Evolutionary conservation across 2,797 vertebrate genomes (phyloP).

Genomic region (Myripristis jacobus): DNA sequence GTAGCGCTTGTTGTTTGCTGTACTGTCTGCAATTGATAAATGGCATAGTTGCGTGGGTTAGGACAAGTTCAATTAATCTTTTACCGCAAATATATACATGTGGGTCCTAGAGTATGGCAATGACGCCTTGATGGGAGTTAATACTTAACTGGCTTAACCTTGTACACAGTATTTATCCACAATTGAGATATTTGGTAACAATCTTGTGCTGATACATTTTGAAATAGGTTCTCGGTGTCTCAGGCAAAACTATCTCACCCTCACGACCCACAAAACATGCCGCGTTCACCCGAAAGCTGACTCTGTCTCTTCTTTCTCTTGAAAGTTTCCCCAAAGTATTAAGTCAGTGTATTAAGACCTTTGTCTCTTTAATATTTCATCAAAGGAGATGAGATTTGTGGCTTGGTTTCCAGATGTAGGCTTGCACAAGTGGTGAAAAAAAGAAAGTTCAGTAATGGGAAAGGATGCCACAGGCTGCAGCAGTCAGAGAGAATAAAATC

Average conservation of each 20-base stretch:
- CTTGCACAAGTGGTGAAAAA: neutral
- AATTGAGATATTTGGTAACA: neutral
- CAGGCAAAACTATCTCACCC: neutral
- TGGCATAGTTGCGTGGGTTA: conserved; percentile 19
- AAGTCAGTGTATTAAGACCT: neutral
- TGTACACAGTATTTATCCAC: neutral
- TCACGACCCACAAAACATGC: neutral
- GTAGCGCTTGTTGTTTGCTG: conserved; percentile 54
- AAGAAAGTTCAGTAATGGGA: neutral
- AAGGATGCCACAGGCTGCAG: neutral
- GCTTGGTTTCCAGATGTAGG: neutral
- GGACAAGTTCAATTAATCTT: conserved; percentile 20
- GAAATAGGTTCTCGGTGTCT: neutral
- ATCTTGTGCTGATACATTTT: conserved; percentile 15
- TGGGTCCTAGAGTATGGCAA: neutral
- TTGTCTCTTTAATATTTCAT: neutral
- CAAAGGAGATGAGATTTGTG: conserved; percentile 5
- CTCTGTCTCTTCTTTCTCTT: no score
- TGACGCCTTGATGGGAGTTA: conserved; percentile 46
- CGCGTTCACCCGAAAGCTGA: no score
- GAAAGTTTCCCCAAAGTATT: no score
- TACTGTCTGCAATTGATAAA: conserved; percentile 66
- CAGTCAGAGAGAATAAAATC: neutral
- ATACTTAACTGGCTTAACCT: conserved; percentile 54
- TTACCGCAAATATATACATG: neutral